Evolutionary conservation across 1,140 invertebrate species (phyloP).

Genomic region (Papilio xuthus): DNA sequence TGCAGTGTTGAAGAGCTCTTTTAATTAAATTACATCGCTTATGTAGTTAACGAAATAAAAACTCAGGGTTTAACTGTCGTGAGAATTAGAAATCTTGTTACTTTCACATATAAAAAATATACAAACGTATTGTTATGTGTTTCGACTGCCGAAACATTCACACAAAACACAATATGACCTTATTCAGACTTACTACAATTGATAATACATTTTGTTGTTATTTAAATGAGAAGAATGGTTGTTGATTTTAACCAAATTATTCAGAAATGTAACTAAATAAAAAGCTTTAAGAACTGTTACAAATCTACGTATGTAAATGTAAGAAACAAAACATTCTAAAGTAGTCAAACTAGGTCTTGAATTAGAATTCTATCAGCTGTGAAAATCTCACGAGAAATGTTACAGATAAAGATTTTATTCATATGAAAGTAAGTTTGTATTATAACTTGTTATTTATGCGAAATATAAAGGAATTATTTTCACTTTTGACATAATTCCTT

Average conservation of each 20-base stretch:
- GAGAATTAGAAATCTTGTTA: background rate
- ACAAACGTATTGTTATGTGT: background rate
- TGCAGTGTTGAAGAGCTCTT: background rate
- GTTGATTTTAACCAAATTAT: too few species aligned
- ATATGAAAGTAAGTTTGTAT: background rate
- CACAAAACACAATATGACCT: background rate
- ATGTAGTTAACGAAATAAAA: background rate
- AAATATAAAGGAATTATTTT: background rate
- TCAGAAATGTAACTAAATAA: too few species aligned
- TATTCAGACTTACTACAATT: background rate
- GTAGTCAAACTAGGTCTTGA: background rate
- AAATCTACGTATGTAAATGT: background rate
- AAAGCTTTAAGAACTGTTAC: too few species aligned
- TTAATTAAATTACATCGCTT: background rate
- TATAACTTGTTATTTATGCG: background rate
- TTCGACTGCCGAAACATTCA: background rate
- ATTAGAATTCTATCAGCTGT: background rate
- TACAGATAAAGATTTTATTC: background rate
- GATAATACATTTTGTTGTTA: too few species aligned
- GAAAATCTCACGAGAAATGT: background rate
- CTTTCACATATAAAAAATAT: conserved; percentile 8
- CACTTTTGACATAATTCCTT: background rate
- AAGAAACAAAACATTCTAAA: background rate
- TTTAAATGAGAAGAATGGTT: too few species aligned
- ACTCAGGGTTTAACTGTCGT: background rate